phyloP scores from a whole-genome alignment of 2,888 invertebrate species.

The Eucera pruinosa region DNA sequence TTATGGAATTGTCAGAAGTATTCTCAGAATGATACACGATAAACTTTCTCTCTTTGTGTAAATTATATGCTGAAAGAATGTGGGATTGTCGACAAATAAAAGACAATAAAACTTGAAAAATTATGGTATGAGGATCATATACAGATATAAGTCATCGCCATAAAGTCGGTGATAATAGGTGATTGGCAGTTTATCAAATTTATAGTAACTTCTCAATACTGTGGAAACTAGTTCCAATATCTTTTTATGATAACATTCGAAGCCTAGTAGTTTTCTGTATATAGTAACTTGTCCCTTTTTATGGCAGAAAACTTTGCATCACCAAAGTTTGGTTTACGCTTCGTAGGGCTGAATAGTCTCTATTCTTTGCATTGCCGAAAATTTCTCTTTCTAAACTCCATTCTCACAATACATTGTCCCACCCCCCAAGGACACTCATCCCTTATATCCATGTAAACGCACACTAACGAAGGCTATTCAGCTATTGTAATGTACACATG shows the following conservation, averaged over 20 bases:
- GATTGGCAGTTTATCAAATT: conserved; percentile 1
- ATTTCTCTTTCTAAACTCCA: background rate
- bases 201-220: background rate
- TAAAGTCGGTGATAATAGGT: conserved; percentile 9
- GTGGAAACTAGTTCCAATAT: background rate
- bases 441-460: background rate
- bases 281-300: background rate
- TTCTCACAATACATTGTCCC: background rate
- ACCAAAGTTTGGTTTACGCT: background rate
- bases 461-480: conserved; percentile 10
- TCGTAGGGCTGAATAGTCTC: background rate
- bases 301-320: background rate
- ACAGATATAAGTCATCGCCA: conserved; percentile 13
- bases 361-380: background rate
- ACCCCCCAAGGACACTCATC: conserved; percentile 2
- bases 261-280: background rate
- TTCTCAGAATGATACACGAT: too few relatives aligned
- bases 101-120: conserved; percentile 31
- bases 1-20: background rate
- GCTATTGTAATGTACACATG: background rate
- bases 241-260: too few relatives aligned
- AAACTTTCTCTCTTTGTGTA: too few relatives aligned
- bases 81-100: conserved; percentile 32
- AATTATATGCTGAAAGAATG: background rate
- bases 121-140: conserved; percentile 11